A percentile compares a stretch with the other conserved stretches of the same genome.
phyloP scores from a whole-genome alignment of 92 coral and sea anemone species.

The Epizoanthus stellaris region DNA sequence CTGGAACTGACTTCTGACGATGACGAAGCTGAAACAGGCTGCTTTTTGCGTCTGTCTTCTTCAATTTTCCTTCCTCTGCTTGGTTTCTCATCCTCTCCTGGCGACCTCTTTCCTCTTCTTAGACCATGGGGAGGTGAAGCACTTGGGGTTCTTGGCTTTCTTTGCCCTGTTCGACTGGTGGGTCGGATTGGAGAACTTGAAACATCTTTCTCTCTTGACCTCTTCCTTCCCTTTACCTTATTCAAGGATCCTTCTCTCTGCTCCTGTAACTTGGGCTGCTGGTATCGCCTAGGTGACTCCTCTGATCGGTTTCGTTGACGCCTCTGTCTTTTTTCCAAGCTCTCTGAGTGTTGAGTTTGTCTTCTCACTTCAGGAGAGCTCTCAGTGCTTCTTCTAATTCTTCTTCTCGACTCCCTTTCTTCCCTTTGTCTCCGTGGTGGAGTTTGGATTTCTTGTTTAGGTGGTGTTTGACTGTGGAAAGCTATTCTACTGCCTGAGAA shows the following conservation, averaged over 20 bases:
- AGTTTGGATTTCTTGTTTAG: neutral
- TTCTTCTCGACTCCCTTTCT: constrained; percentile 1
- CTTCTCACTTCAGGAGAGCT: constrained; percentile 28
- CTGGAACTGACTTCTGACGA: constrained; percentile 35
- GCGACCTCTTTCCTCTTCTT: neutral
- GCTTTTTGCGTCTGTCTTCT: neutral
- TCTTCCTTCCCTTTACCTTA: neutral
- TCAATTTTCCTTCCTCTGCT: neutral
- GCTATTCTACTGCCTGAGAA: neutral
- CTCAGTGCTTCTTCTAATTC: constrained; percentile 5
- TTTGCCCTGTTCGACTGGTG: neutral
- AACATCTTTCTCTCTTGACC: neutral
- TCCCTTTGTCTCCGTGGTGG: constrained; percentile 6
- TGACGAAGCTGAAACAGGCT: constrained; percentile 9
- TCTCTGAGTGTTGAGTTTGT: neutral
- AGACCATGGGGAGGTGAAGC: constrained; percentile 4
- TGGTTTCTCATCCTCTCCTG: neutral
- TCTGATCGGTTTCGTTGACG: neutral
- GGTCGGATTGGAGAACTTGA: neutral
- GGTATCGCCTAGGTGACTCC: neutral
- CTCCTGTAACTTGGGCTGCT: neutral
- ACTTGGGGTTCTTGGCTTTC: constrained; percentile 1
- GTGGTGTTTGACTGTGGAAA: neutral
- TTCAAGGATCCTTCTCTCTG: neutral
- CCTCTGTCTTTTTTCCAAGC: constrained; percentile 3